Conservation (phyloP, 2,888 invertebrate genomes). For the Ophion ellenae region DNA sequence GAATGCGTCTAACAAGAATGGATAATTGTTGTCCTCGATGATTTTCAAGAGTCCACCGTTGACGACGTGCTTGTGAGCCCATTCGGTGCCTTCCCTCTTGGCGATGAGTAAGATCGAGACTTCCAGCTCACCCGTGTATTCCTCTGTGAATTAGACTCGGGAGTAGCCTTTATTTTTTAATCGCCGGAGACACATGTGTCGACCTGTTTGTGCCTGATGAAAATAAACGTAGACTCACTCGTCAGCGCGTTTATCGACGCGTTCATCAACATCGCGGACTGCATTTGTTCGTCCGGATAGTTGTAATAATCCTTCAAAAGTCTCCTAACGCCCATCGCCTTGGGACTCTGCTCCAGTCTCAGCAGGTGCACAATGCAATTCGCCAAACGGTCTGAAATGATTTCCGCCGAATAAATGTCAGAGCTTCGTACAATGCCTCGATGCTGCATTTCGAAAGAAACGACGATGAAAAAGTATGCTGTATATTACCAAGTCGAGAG, state of each 20-base stretch:
- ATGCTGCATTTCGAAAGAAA: constrained; percentile 18
- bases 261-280: constrained; percentile 75
- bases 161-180: neutral
- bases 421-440: neutral
- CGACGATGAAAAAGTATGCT: neutral
- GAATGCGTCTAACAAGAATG: constrained; percentile 73
- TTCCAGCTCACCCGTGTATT: constrained; percentile 70
- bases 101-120: constrained; percentile 81
- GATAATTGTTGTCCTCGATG: constrained; percentile 73
- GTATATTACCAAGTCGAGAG: constrained; percentile 70
- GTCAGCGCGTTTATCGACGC: constrained; percentile 79
- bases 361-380: constrained; percentile 82
- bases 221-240: constrained; percentile 74
- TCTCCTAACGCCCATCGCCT: constrained; percentile 76
- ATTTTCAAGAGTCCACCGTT: constrained; percentile 72
- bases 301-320: constrained; percentile 81
- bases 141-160: constrained; percentile 62
- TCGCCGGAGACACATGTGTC: neutral
- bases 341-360: constrained; percentile 71
- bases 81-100: constrained; percentile 81
- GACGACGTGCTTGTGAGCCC: constrained; percentile 82
- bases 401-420: neutral
- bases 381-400: constrained; percentile 80
- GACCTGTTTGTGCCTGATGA: no score
- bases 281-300: constrained; percentile 79